These are phyloP conservation scores for Oxyteleia sp. DNA, from an alignment of 2,888 invertebrate genomes.

Conservation along the genomic window DNA sequence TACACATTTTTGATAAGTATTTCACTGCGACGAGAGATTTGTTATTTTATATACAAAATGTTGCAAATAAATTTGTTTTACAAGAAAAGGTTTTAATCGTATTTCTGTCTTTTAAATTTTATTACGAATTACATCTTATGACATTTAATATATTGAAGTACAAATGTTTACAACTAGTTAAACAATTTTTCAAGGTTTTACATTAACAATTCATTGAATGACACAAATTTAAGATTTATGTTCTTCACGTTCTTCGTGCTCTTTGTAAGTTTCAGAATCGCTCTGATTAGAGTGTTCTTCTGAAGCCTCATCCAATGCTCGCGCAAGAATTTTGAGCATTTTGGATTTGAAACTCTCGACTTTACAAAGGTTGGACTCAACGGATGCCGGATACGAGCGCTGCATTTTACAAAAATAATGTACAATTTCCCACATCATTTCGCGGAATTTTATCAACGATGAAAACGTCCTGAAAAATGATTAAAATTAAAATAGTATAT, in stretches of 20 bases:
- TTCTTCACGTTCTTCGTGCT: background rate
- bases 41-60: background rate
- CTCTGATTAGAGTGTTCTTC: background rate
- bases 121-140: background rate
- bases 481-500: too few species aligned
- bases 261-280: background rate
- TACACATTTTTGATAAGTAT: background rate
- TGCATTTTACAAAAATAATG: slow-evolving; percentile 88
- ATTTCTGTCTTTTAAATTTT: background rate
- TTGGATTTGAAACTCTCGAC: slow-evolving; percentile 76
- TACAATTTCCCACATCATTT: slow-evolving; percentile 88
- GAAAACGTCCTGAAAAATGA: slow-evolving; percentile 66
- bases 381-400: slow-evolving; percentile 46
- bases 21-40: background rate
- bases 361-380: slow-evolving; percentile 42
- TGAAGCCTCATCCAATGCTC: slow-evolving; percentile 75
- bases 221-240: background rate
- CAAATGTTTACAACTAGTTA: too few species aligned
- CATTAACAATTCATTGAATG: too few species aligned
- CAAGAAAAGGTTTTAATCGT: background rate
- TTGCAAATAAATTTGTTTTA: background rate
- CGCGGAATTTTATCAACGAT: slow-evolving; percentile 88
- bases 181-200: too few species aligned
- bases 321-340: slow-evolving; percentile 78
- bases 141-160: too few species aligned